Evolutionary conservation across 92 coral and sea anemone species (phyloP).

Genomic region (Porites lobata): DNA sequence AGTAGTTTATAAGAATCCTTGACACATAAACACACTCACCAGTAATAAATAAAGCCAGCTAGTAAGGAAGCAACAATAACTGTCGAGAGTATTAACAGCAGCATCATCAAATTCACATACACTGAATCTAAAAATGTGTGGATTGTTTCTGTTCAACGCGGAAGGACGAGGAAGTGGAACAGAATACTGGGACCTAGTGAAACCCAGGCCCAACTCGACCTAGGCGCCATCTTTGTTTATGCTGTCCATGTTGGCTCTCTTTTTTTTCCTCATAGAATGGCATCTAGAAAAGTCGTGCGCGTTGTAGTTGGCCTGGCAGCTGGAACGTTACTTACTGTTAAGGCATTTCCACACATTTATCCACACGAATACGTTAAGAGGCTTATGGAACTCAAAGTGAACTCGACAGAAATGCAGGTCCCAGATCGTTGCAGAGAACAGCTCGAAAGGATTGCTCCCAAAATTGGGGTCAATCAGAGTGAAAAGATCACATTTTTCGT

Average conservation of each 20-base stretch:
- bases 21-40: conserved; percentile 1
- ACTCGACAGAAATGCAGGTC: conserved; percentile 50
- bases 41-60: neutral
- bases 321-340: conserved; percentile 67
- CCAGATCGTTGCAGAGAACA: conserved; percentile 78
- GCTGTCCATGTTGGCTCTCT: too few species aligned
- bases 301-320: conserved; percentile 72
- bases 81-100: conserved; percentile 1
- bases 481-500: conserved; percentile 85
- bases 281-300: conserved; percentile 16
- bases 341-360: conserved; percentile 82
- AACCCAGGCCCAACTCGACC: neutral
- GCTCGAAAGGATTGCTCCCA: conserved; percentile 66
- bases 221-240: conserved; percentile 23
- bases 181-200: neutral
- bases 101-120: neutral
- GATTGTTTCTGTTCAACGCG: too few species aligned
- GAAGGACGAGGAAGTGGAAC: neutral
- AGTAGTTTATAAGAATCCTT: too few species aligned
- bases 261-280: conserved; percentile 1
- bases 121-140: neutral
- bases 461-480: conserved; percentile 64
- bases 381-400: conserved; percentile 67
- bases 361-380: conserved; percentile 72
- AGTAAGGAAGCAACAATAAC: conserved; percentile 2